Evolutionary conservation across 2,888 invertebrate species (phyloP), one percentile per base, ranked within the genome.

Genomic region (Serrognathus titanus): DNA sequence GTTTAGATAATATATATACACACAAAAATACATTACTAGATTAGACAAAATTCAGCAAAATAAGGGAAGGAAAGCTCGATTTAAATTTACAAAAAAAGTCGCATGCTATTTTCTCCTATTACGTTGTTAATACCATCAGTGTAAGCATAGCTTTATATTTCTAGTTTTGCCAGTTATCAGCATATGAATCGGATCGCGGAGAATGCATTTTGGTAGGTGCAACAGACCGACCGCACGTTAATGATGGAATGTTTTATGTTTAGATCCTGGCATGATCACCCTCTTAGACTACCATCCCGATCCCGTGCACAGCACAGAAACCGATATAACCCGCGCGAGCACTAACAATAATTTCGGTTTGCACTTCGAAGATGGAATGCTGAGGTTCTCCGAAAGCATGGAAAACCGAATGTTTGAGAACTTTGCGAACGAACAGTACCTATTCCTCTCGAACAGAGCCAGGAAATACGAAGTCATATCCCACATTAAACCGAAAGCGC

Each of bases 121-220:
- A 31, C 5, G 6, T 31, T 31, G 7, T 31, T 5, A 31, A 31
- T 31, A 20, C 12, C 43, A 11, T 43, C 16, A 20, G 16, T 31
- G 31, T 48, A 36, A 48, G 37, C 13, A 41, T 40, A 37, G 51
- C 49, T 55, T 51, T 48, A 54, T 71, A 69, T 68, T 73, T 74
- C 69, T 76, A 77, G 76, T 75, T 65, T 71, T 77, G 72, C 77
- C 77, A 67, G 68, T 69, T 70, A 71, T 77, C 73, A 75, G 75
- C 76, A 74, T 76, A 68, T 76, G 72, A 75, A 58, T 65, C 31
- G 55, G 50, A 49, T 37, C 48, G 48, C 10, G 35, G 7, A 31
- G 48, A 55, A 51, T 55, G 55, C 49, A 48, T 24, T 35, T 69
- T 70, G 72, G 71, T 72, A 71, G 68, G 71, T 71, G 61, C 60